phyloP scores from a whole-genome alignment of 2,888 invertebrate species.

The Pimpla rufipes region DNA sequence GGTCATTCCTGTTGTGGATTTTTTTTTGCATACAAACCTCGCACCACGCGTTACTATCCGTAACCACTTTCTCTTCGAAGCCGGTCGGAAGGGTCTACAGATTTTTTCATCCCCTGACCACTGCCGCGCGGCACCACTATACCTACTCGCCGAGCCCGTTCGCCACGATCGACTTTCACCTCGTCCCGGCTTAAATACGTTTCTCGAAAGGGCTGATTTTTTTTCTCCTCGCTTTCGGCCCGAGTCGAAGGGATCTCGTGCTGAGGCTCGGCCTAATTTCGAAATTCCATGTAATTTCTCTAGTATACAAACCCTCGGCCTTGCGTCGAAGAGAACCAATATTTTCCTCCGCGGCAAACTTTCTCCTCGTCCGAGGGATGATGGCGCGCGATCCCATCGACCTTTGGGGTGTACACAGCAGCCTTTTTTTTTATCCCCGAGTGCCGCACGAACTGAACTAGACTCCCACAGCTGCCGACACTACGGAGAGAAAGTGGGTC shows the following conservation, averaged over 20 bases:
- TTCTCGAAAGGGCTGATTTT: constrained; percentile 60
- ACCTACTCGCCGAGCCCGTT: constrained; percentile 18
- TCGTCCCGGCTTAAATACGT: constrained; percentile 43
- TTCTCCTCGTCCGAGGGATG: constrained; percentile 58
- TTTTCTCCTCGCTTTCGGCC: constrained; percentile 47
- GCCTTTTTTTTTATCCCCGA: constrained; percentile 56
- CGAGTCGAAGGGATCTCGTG: constrained; percentile 26
- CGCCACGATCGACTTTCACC: constrained; percentile 65
- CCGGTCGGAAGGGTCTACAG: constrained; percentile 54
- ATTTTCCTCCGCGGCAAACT: constrained; percentile 54
- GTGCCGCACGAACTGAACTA: constrained; percentile 11
- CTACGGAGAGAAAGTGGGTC: constrained; percentile 58
- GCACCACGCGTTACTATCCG: neutral
- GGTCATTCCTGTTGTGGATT: neutral
- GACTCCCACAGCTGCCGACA: constrained; percentile 38
- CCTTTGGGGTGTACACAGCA: constrained; percentile 20
- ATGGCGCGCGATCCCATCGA: constrained; percentile 42
- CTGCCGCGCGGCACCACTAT: neutral
- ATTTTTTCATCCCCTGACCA: constrained; percentile 55
- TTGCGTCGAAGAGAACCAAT: constrained; percentile 37
- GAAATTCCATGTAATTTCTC: constrained; percentile 64
- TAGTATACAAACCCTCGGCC: constrained; percentile 23
- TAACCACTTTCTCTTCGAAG: constrained; percentile 66
- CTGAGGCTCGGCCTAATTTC: constrained; percentile 58
- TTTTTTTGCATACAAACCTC: constrained; percentile 22